phyloP scores from a whole-genome alignment of 2,113 vertebrate species.

The Phylloscopus trochiloides region DNA sequence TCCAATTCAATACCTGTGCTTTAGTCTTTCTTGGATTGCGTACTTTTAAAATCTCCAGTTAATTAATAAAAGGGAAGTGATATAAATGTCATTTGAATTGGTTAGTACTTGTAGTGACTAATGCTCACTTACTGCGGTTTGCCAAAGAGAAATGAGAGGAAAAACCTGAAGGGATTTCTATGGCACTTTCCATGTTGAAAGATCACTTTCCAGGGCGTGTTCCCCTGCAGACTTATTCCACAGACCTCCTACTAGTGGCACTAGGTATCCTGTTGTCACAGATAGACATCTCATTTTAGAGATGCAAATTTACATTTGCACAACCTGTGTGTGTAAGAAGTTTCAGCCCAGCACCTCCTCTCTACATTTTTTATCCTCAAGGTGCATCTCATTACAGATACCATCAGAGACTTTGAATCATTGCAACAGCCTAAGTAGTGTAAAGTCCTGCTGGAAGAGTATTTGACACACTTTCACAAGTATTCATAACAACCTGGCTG shows the following conservation, averaged over 20 bases:
- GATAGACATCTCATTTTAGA: fast-evolving
- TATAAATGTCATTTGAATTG: neutral
- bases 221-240: neutral
- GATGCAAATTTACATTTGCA: neutral
- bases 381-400: neutral
- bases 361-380: neutral
- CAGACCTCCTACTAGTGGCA: neutral
- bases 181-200: neutral
- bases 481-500: neutral
- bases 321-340: neutral
- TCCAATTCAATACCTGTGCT: neutral
- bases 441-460: neutral
- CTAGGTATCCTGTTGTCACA: neutral
- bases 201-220: neutral
- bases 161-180: neutral
- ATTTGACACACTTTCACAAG: neutral
- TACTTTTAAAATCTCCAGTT: neutral
- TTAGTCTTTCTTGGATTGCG: neutral
- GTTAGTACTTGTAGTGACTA: neutral
- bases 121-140: neutral
- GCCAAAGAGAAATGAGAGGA: neutral
- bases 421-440: neutral
- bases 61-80: neutral
- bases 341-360: neutral
- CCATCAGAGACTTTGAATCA: neutral